Conservation (phyloP, 2,888 invertebrate genomes). For the Brassicogethes aeneus region DNA sequence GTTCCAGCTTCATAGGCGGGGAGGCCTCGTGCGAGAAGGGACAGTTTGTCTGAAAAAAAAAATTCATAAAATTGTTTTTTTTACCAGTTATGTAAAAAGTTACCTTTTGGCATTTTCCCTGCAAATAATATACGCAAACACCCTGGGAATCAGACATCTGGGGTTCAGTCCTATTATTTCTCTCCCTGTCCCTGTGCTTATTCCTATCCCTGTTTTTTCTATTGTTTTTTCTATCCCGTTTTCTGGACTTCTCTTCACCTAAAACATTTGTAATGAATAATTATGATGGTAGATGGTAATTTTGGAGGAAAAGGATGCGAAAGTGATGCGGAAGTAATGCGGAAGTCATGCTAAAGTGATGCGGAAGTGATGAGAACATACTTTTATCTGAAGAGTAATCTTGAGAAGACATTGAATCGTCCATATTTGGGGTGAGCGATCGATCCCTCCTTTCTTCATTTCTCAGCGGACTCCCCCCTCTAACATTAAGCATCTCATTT, state of each 20-base stretch:
- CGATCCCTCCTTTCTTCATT: slow-evolving; percentile 2
- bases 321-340: too few species aligned
- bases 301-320: too few species aligned
- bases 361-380: too few species aligned
- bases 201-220: slow-evolving; percentile 10
- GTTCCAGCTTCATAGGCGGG: slow-evolving; percentile 79
- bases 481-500: slow-evolving; percentile 70
- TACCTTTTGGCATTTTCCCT: slow-evolving; percentile 76
- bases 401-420: neutral
- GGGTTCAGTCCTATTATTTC: slow-evolving; percentile 48
- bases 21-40: slow-evolving; percentile 77
- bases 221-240: slow-evolving; percentile 11
- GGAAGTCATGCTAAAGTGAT: too few species aligned
- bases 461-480: slow-evolving; percentile 57
- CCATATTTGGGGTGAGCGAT: too few species aligned
- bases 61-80: neutral
- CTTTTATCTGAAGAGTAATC: slow-evolving; percentile 39
- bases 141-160: slow-evolving; percentile 56
- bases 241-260: slow-evolving; percentile 8
- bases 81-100: slow-evolving; percentile 10
- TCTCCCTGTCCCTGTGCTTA: slow-evolving; percentile 18
- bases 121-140: slow-evolving; percentile 77
- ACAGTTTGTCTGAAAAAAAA: slow-evolving; percentile 62
- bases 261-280: neutral
- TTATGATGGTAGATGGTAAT: too few species aligned